A percentile compares a stretch with the other conserved stretches of the same genome.
Evolutionary conservation across 2,888 invertebrate genomes (phyloP).

Genomic region (Tetrapedia diversipes): DNA sequence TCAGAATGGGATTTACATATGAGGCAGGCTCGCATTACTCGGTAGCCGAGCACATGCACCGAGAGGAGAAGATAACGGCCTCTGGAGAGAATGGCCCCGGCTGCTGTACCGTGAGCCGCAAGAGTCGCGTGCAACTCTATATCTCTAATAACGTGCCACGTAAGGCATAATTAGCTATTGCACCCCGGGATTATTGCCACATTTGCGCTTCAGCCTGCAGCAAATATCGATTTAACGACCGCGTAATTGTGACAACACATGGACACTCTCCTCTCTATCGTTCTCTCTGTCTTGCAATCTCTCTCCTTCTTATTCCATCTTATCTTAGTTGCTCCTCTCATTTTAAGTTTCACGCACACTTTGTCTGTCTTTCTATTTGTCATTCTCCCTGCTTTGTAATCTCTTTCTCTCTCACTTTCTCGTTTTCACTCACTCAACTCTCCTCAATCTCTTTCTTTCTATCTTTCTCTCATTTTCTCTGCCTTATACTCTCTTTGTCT

Average conservation of each 20-base stretch:
- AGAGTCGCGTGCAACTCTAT: constrained; percentile 62
- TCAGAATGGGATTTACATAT: constrained; percentile 81
- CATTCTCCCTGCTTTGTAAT: no score
- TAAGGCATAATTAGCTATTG: constrained; percentile 73
- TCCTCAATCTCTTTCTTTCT: no score
- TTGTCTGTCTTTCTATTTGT: no score
- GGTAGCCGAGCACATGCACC: constrained; percentile 74
- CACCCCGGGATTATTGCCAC: constrained; percentile 62
- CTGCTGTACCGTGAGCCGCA: constrained; percentile 40
- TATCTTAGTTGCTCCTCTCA: no score
- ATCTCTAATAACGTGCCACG: constrained; percentile 72
- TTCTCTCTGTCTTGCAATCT: neutral
- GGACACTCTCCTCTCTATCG: neutral
- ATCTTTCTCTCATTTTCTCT: no score
- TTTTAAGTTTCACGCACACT: neutral
- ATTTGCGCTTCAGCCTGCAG: constrained; percentile 62
- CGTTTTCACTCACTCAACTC: no score
- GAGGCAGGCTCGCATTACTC: constrained; percentile 76
- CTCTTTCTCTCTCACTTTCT: no score
- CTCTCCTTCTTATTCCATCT: neutral
- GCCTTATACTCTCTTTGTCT: no score
- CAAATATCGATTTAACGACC: constrained; percentile 64
- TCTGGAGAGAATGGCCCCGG: constrained; percentile 66
- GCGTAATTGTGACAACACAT: constrained; percentile 22
- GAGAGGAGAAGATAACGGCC: constrained; percentile 77